phyloP scores from a whole-genome alignment of 2,113 vertebrate species.

The Ibidorhyncha struthersii region DNA sequence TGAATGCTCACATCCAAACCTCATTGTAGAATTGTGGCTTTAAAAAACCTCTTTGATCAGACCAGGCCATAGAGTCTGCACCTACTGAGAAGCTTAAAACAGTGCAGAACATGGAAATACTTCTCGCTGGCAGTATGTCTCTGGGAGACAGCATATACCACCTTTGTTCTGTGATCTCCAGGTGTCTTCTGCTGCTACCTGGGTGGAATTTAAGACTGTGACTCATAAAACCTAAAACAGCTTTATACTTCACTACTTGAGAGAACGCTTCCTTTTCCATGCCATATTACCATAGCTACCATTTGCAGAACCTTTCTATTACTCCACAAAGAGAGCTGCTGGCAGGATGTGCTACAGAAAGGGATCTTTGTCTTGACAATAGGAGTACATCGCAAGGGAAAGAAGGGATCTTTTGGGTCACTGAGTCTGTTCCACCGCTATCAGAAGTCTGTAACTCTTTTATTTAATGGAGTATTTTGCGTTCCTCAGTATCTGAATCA shows the following conservation, averaged over 20 bases:
- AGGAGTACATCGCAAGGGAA: background rate
- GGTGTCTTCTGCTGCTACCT: background rate
- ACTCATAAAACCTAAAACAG: background rate
- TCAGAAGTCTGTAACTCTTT: background rate
- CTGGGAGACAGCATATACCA: background rate
- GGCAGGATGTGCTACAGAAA: background rate
- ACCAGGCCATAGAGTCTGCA: background rate
- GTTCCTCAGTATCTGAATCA: background rate
- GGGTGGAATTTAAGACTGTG: background rate
- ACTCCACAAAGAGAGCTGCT: background rate
- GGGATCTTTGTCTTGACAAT: background rate
- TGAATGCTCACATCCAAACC: background rate
- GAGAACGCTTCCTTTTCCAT: background rate
- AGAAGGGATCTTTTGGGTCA: background rate
- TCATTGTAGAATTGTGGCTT: background rate
- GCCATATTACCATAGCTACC: background rate
- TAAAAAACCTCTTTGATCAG: background rate
- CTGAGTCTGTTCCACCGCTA: background rate
- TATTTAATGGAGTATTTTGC: background rate
- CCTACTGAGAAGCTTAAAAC: background rate
- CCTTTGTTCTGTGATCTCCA: background rate
- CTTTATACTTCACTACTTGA: background rate
- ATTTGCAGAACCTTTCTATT: background rate
- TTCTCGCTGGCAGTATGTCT: background rate
- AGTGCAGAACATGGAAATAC: background rate